phyloP scores from a whole-genome alignment of 2,888 invertebrate species.

The Agrochola circellaris region DNA sequence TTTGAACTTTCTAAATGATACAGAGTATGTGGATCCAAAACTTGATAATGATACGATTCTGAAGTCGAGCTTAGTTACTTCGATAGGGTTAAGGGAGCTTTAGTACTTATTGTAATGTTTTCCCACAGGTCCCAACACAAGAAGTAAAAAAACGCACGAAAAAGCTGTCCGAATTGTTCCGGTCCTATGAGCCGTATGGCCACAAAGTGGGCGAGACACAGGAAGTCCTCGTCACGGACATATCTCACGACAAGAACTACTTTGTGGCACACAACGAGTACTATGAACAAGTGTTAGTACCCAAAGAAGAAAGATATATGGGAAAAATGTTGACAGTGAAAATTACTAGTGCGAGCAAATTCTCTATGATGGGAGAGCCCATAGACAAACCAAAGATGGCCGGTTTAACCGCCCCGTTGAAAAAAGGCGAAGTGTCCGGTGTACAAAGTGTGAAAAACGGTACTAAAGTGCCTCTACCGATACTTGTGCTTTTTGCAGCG shows the following conservation, averaged over 20 bases:
- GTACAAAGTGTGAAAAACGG: conserved; percentile 72
- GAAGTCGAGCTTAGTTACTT: too few relatives aligned
- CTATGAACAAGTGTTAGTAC: conserved; percentile 97
- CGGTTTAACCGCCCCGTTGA: conserved; percentile 89
- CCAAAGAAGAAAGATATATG: conserved; percentile 94
- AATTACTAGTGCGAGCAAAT: conserved; percentile 93
- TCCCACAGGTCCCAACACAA: conserved; percentile 93
- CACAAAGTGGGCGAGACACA: conserved; percentile 92
- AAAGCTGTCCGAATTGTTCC: conserved; percentile 96
- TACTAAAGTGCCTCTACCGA: conserved; percentile 77
- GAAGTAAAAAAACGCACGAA: conserved; percentile 98
- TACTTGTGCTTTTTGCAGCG: conserved; percentile 82
- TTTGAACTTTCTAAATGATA: background rate
- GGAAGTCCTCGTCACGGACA: conserved; percentile 97
- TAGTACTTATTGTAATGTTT: background rate
- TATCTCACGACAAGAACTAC: conserved; percentile 97
- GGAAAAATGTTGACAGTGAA: conserved; percentile 95
- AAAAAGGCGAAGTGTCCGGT: conserved; percentile 91
- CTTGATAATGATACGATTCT: background rate
- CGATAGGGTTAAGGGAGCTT: background rate
- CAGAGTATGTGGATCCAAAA: background rate
- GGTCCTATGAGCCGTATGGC: conserved; percentile 96
- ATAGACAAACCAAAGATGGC: conserved; percentile 90
- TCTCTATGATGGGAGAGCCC: conserved; percentile 94
- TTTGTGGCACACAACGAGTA: conserved; percentile 98